These are phyloP conservation scores for Drosophila merina DNA, from an alignment of 2,888 invertebrate species.

Conservation along the genomic window DNA sequence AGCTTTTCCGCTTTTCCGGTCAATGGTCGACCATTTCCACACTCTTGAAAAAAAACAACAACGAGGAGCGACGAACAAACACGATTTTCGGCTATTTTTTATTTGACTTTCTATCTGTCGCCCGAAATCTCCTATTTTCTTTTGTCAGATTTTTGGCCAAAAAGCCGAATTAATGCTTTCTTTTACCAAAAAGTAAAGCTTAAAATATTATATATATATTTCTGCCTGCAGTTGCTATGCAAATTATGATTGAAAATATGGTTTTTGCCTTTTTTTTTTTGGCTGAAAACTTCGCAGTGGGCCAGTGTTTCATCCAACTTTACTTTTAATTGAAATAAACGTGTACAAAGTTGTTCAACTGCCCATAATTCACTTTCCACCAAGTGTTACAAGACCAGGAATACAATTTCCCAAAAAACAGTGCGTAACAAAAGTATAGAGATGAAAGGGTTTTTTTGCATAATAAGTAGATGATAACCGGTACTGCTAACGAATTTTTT, in stretches of 20 bases:
- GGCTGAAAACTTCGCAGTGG: background rate
- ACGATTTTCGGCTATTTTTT: constrained; percentile 20
- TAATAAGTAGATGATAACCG: background rate
- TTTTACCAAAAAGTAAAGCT: background rate
- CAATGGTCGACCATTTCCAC: constrained; percentile 39
- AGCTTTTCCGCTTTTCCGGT: constrained; percentile 30
- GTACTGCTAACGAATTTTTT: background rate
- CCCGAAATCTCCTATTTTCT: constrained; percentile 22
- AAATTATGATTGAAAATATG: background rate
- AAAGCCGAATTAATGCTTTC: constrained; percentile 26
- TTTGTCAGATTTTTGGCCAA: constrained; percentile 15
- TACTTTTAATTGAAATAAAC: constrained; percentile 33
- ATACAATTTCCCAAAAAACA: background rate
- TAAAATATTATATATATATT: background rate
- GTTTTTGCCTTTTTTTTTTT: no score
- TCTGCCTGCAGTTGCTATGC: background rate
- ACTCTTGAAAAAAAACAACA: constrained; percentile 23
- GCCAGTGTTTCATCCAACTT: constrained; percentile 9
- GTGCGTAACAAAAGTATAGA: background rate
- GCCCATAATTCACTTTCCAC: constrained; percentile 60
- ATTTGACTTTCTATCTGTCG: constrained; percentile 13
- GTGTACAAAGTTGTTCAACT: constrained; percentile 58
- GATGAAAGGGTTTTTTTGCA: background rate
- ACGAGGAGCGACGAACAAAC: constrained; percentile 5
- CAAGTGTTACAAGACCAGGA: constrained; percentile 27